Percentiles rank a stretch among this genome's conserved stretches.
phyloP scores from a whole-genome alignment of 2,888 invertebrate genomes.

The Colostygia pectinataria region DNA sequence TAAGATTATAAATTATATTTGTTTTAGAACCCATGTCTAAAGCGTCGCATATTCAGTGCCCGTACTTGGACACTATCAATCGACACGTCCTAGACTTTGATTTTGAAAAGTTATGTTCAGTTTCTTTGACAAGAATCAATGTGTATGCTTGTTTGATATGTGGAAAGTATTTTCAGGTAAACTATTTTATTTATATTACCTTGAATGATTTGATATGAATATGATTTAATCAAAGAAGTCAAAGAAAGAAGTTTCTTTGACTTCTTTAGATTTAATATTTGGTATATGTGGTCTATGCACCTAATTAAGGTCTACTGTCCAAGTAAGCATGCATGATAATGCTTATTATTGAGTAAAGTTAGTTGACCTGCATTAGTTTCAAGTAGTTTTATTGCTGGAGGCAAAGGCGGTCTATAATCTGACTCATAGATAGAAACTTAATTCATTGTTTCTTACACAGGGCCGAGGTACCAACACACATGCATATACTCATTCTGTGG shows the following conservation, averaged over 20 bases:
- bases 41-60: slow-evolving; percentile 87
- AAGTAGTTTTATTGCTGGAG: no score
- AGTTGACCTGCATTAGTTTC: no score
- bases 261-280: no score
- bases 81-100: slow-evolving; percentile 98
- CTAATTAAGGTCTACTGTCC: no score
- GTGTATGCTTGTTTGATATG: slow-evolving; percentile 99
- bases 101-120: slow-evolving; percentile 99
- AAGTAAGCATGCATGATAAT: no score
- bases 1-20: not conserved
- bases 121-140: slow-evolving; percentile 98
- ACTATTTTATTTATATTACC: not conserved
- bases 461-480: slow-evolving; percentile 99
- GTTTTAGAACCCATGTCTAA: slow-evolving; percentile 57
- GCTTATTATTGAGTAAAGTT: no score
- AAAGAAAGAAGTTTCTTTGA: no score
- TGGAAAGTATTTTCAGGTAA: slow-evolving; percentile 96
- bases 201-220: no score
- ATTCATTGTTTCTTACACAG: slow-evolving; percentile 58
- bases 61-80: slow-evolving; percentile 99
- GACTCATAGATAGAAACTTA: not conserved
- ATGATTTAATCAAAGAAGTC: no score
- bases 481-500: slow-evolving; percentile 99
- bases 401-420: no score
- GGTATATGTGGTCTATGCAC: no score